Base-by-base conservation (phyloP, 2,888 invertebrate species). In the Euproctis similis region DNA sequence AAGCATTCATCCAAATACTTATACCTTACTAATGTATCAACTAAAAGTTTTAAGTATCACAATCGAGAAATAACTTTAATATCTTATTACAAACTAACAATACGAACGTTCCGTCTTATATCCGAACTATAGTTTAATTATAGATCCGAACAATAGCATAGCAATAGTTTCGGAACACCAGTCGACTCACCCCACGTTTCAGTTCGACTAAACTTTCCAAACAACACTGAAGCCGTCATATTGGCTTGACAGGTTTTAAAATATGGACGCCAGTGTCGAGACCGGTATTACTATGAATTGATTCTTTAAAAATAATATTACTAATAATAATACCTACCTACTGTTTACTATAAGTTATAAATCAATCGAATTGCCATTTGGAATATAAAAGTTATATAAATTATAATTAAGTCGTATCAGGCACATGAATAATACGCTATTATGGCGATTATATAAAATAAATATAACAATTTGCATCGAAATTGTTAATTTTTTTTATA, bases 161-260 rank as follows among this genome's bases (percentile, higher is more conserved):
- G n/a, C n/a, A n/a, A n/a, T n/a, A 14, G 14, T 14, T 69, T 69
- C 59, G 45, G 65, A 62, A 62, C 57, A 50, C 50, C 55, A 59
- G 61, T 34, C 52, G 56, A 62, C 59, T 62, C 67, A 63, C 72
- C 77, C 77, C 68, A 67, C 67, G 73, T 76, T 73, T 67, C 68
- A 71, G 63, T 65, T 61, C 53, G 47, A 51, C 67, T 64, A 68
- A n/a, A 76, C 64, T 77, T 76, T 59, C n/a, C 53, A 54, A 65
- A 64, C 53, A 59, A 56, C 59, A 61, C 59, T 32, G 12, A 46
- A 53, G 72, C n/a, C 73, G 69, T 63, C 82, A 81, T 76, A 50
- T 77, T 78, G 80, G 50, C 50, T 59, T 74, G 78, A 84, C 81
- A 76, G 76, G 69, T 64, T 69, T 71, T 81, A 78, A 78, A 75